Base-by-base conservation (phyloP, 1,140 invertebrate species). In the Schlechtendalia chinensis region DNA sequence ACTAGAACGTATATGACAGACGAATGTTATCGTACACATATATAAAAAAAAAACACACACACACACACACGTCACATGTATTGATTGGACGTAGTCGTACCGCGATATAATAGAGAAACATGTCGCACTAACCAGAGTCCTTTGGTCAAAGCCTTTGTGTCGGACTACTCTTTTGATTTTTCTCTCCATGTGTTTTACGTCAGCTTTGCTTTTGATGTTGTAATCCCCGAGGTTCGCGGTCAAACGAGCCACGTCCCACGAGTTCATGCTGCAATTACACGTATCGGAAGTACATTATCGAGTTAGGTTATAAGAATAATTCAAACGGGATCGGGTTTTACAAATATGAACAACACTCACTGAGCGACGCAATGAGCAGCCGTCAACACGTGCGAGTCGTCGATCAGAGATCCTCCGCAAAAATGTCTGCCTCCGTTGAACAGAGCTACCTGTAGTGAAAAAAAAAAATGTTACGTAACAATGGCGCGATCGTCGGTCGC, bases 281-380 rank as follows among this genome's bases (percentile, higher is more conserved):
- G 45, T 79, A 12, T 16, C 11, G 45, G 12, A 22, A 19, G 39
- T 14, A 39, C 32, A 39, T 39, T 39, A 45, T 16, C 8, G 32
- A 24, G 12, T n/a, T 14, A 45, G 47, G 1, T 50, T 39, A 24
- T 12, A 3, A 8, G 8, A 17, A 8, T 32, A n/a, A n/a, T n/a
- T 29, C 63, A 22, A n/a, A n/a, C 16, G 1, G 16, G 6, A 47
- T 63, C 19, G 22, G 1, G 24, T 71, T 12, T 5, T 27, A 19
- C 2, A 19, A 16, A n/a, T 27, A 8, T 3, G 32, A 4, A 8
- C 12, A 54, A 50, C 45, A 89, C 90, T 90, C 88, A 95, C 93
- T 94, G 91, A 50, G 93, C 93, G 59, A 96, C 92, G 85, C 95
- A 97, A 86, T 97, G 95, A 17, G 95, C 95, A 1, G 95, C 95